Conservation (phyloP, 2,888 invertebrate genomes). For the Deladenus siricidicola region DNA sequence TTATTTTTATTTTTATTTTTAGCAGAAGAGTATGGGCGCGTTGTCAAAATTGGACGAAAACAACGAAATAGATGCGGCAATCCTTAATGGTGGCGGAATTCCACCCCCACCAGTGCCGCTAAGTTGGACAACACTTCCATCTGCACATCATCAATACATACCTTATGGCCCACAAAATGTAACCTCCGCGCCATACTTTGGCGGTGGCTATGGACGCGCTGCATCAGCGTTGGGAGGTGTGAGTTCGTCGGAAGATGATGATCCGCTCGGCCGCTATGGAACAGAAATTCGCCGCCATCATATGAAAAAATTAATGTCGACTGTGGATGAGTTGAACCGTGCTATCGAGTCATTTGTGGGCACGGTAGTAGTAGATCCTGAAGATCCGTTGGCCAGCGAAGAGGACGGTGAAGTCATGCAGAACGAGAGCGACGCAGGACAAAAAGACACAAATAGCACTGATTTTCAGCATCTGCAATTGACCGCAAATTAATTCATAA, state of each 20-base stretch:
- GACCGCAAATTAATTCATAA: too few species aligned
- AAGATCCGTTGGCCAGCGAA: too few species aligned
- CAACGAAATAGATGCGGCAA: neutral
- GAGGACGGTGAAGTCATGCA: too few species aligned
- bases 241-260: slow-evolving; percentile 21
- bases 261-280: slow-evolving; percentile 21
- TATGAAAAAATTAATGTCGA: slow-evolving; percentile 52
- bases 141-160: neutral
- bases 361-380: slow-evolving; percentile 78
- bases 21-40: slow-evolving; percentile 3
- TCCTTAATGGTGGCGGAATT: neutral
- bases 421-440: too few species aligned
- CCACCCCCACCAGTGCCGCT: neutral
- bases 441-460: too few species aligned
- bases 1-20: slow-evolving; percentile 1
- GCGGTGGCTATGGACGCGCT: slow-evolving; percentile 4
- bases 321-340: slow-evolving; percentile 69
- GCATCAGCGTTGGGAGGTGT: slow-evolving; percentile 10
- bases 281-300: slow-evolving; percentile 55
- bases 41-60: slow-evolving; percentile 6
- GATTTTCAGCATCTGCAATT: too few species aligned
- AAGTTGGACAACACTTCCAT: neutral
- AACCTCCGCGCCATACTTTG: slow-evolving; percentile 7
- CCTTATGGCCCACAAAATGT: slow-evolving; percentile 8
- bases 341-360: slow-evolving; percentile 81